phyloP scores from a whole-genome alignment of 2,888 invertebrate species.

The Sinhomidia bicolor region DNA sequence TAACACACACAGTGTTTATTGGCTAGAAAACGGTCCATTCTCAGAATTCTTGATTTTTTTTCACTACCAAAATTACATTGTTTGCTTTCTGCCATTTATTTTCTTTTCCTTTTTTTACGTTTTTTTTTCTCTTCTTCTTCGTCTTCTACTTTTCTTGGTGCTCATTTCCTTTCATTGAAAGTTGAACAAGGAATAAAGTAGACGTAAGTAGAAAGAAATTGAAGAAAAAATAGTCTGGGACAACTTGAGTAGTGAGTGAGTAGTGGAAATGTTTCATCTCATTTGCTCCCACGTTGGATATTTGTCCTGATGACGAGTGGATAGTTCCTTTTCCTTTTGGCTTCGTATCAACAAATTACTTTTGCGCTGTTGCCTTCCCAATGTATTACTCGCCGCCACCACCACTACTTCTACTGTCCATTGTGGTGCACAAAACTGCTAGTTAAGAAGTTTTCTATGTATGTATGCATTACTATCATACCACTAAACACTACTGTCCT shows the following conservation, averaged over 20 bases:
- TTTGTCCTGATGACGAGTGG: conserved; percentile 6
- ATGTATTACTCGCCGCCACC: too few species aligned
- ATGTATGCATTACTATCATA: too few species aligned
- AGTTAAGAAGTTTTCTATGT: neutral
- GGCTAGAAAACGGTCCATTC: conserved; percentile 64
- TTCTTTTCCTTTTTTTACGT: conserved; percentile 1
- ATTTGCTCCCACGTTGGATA: conserved; percentile 37
- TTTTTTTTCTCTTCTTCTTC: neutral
- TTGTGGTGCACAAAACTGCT: neutral
- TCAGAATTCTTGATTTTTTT: conserved; percentile 62
- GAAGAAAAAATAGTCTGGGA: conserved; percentile 16
- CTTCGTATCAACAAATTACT: conserved; percentile 62
- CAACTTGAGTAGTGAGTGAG: neutral
- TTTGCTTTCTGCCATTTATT: conserved; percentile 28
- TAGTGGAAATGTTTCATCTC: conserved; percentile 56
- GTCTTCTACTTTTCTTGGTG: neutral
- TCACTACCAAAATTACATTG: conserved; percentile 49
- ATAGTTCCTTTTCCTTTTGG: conserved; percentile 45
- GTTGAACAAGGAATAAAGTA: too few species aligned
- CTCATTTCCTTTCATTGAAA: neutral
- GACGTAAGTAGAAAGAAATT: too few species aligned
- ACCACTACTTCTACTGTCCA: too few species aligned
- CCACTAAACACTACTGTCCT: neutral
- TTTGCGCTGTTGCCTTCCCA: conserved; percentile 68
- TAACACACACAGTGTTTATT: conserved; percentile 66